These are phyloP conservation scores for Amyelois transitella DNA, from an alignment of 1,140 invertebrate species.

Conservation along the genomic window DNA sequence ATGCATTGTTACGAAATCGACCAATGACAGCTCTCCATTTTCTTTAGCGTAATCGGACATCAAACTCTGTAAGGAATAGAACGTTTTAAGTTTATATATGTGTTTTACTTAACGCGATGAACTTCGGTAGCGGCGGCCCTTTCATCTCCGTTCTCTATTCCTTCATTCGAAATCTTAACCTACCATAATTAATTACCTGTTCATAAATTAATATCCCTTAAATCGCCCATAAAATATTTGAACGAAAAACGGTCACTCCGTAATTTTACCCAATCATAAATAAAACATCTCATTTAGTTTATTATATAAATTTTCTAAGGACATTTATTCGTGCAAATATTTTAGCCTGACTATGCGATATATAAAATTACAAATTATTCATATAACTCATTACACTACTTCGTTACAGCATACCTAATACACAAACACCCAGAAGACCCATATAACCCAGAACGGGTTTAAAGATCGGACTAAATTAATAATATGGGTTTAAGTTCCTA, in stretches of 20 bases:
- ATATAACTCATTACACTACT: not conserved
- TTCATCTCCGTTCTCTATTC: not conserved
- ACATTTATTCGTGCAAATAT: not conserved
- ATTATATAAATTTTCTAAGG: not conserved
- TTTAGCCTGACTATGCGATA: not conserved
- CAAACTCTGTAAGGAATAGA: too few relatives aligned
- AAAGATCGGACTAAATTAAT: too few relatives aligned
- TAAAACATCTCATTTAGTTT: not conserved
- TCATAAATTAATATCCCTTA: not conserved
- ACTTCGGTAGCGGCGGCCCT: not conserved
- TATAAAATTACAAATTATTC: not conserved
- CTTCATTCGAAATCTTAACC: not conserved
- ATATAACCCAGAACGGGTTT: too few relatives aligned
- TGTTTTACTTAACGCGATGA: too few relatives aligned
- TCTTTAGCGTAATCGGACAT: too few relatives aligned
- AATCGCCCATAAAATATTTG: not conserved
- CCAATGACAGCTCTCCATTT: too few relatives aligned
- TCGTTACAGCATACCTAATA: too few relatives aligned
- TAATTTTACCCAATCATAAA: not conserved
- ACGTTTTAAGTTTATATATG: too few relatives aligned
- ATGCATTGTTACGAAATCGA: too few relatives aligned
- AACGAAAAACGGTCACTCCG: not conserved
- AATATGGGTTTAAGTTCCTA: too few relatives aligned
- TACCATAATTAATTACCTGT: not conserved
- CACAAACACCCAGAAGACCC: too few relatives aligned